These are phyloP conservation scores for Hesperia comma DNA, from an alignment of 2,888 invertebrate species.

Conservation along the genomic window DNA sequence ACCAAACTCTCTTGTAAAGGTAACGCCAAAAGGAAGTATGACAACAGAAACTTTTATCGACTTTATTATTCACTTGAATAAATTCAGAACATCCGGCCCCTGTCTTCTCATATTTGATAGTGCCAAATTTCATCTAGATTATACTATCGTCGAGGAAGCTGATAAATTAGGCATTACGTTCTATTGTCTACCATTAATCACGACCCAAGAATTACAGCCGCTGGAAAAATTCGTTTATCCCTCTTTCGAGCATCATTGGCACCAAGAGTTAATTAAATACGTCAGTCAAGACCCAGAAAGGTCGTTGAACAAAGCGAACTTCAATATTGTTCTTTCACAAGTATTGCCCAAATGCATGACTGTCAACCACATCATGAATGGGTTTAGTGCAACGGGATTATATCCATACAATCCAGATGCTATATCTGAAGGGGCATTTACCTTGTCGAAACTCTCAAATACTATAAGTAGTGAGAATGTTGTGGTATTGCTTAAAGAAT, in stretches of 20 bases:
- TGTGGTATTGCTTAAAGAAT: slow-evolving; percentile 35
- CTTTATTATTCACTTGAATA: slow-evolving; percentile 42
- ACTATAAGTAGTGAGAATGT: slow-evolving; percentile 40
- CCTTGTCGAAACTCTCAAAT: slow-evolving; percentile 20
- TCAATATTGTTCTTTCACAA: slow-evolving; percentile 36
- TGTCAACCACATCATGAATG: slow-evolving; percentile 39
- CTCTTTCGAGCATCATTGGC: slow-evolving; percentile 45
- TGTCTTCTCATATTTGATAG: slow-evolving; percentile 43
- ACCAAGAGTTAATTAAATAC: slow-evolving; percentile 40
- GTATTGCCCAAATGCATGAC: slow-evolving; percentile 42
- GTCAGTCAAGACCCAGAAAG: slow-evolving; percentile 36
- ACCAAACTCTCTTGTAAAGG: slow-evolving; percentile 37
- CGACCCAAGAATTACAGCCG: slow-evolving; percentile 43
- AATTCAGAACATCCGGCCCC: slow-evolving; percentile 41
- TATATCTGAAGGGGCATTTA: slow-evolving; percentile 26
- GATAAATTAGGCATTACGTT: slow-evolving; percentile 40
- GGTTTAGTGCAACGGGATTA: slow-evolving; percentile 41
- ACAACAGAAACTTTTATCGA: slow-evolving; percentile 41
- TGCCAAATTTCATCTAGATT: slow-evolving; percentile 41
- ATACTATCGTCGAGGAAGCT: slow-evolving; percentile 41
- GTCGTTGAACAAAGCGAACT: slow-evolving; percentile 23
- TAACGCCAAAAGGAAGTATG: slow-evolving; percentile 42
- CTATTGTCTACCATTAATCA: slow-evolving; percentile 44
- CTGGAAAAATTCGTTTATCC: slow-evolving; percentile 43
- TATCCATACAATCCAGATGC: slow-evolving; percentile 39